Percentiles rank a stretch among this genome's conserved stretches.
These are phyloP conservation scores for Arge pagana DNA, from an alignment of 2,888 invertebrate species.

Conservation along the genomic window DNA sequence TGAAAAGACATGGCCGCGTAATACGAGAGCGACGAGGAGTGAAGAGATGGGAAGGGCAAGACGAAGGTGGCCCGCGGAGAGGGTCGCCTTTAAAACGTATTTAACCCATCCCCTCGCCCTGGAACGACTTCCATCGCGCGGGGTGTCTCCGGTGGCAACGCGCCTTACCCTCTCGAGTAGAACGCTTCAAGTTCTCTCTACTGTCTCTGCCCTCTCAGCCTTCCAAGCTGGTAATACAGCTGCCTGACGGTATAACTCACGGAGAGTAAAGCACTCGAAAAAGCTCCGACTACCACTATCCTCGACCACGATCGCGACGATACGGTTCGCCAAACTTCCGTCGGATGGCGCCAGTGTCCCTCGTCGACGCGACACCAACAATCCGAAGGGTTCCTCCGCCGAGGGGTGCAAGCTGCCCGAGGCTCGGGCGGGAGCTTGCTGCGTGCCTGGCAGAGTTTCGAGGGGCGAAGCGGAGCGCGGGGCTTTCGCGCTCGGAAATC, in stretches of 20 bases:
- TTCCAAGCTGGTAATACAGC: conserved; percentile 34
- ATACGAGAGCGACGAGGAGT: no score
- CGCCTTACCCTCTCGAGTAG: conserved; percentile 28
- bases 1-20: no score
- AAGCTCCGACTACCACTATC: conserved; percentile 1
- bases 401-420: conserved; percentile 2
- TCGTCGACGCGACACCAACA: not conserved
- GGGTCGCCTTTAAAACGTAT: conserved; percentile 15
- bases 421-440: not conserved
- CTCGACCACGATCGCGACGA: conserved; percentile 21
- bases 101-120: conserved; percentile 26
- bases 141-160: conserved; percentile 23
- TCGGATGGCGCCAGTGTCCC: conserved; percentile 18
- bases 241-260: conserved; percentile 30
- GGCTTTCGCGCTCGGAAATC: conserved; percentile 15
- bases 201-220: conserved; percentile 13
- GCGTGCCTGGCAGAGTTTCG: conserved; percentile 2
- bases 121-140: conserved; percentile 22
- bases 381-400: not conserved
- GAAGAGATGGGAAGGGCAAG: no score
- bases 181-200: conserved; percentile 17
- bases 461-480: not conserved
- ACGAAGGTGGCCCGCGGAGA: not conserved
- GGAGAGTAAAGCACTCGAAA: conserved; percentile 7
- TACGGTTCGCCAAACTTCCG: conserved; percentile 2